These are phyloP conservation scores for Latrodectus elegans DNA, from an alignment of 2,888 invertebrate species.

Conservation along the genomic window DNA sequence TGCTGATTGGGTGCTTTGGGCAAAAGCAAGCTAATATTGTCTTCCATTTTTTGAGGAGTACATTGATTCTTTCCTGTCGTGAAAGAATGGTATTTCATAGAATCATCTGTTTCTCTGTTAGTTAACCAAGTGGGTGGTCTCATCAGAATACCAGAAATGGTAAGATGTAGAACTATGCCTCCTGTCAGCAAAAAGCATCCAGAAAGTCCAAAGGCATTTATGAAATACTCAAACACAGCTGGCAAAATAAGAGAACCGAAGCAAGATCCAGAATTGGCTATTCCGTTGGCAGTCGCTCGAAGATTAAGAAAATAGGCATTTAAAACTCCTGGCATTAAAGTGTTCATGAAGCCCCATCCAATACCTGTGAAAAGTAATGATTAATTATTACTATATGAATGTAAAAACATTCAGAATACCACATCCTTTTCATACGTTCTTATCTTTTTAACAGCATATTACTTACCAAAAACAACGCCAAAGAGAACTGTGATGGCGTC, in stretches of 20 bases:
- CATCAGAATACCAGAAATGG: conserved; percentile 37
- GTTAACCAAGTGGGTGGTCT: conserved; percentile 42
- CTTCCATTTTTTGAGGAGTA: not conserved
- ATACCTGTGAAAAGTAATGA: conserved; percentile 45
- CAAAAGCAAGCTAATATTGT: not conserved
- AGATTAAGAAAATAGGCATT: conserved; percentile 70
- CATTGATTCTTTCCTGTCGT: not conserved
- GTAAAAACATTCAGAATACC: not conserved
- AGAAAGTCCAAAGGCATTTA: conserved; percentile 63
- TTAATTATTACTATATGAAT: not conserved
- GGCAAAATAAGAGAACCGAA: conserved; percentile 70
- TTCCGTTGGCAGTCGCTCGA: conserved; percentile 69
- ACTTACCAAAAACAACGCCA: conserved; percentile 70
- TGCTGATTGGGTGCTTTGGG: too few relatives aligned
- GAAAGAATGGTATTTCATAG: not conserved
- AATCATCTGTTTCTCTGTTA: not conserved
- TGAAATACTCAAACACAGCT: conserved; percentile 54
- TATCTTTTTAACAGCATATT: not conserved
- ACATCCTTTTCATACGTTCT: not conserved
- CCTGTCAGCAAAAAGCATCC: conserved; percentile 69
- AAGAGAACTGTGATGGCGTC: conserved; percentile 62
- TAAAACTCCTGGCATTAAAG: conserved; percentile 69
- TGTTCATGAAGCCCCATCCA: conserved; percentile 70
- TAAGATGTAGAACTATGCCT: conserved; percentile 64
- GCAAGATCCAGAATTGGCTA: conserved; percentile 70